Evolutionary conservation across 2,888 invertebrate genomes (phyloP), one percentile per base, ranked within the genome.

Genomic region (Dastarcus helophoroides): DNA sequence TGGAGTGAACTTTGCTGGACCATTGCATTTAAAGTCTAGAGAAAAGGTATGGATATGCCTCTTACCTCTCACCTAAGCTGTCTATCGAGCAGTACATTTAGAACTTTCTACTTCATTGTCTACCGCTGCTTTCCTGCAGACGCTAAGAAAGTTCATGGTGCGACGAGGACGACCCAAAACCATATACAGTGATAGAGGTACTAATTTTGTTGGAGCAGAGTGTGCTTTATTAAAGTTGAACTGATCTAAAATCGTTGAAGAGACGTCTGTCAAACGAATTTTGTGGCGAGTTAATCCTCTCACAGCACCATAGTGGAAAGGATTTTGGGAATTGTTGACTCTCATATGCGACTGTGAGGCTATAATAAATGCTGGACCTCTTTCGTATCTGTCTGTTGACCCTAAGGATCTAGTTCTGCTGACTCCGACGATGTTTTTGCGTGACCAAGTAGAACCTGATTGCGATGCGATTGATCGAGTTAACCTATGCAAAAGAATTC

Each of bases 111-210:
- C 32, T 0, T 42, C 48, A 4, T 34, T 58, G 7, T 44, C 46
- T 3, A 48, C 55, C 0, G 32, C 40, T 5, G 34, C 39, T 9
- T 57, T 59, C 33, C 11, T 59, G 4, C 36, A 38, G 14, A 40
- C 47, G 3, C 32, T 56, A 3, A 23, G 47, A 26, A 29, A 52
- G 15, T 60, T 60, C 30, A 39, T 53, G 11, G 42, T 44, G 2
- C 30, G 53, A 22, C 31, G 50, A 15, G 51, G 57, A 5, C 31
- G 48, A 14, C 50, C 53, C 1, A 33, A 24, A 6, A 39, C 46
- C 3, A 44, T 60, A 1, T 56, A 47, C 26, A 47, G 47, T 10
- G 62, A 64, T 30, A 61, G 60, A 34, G 56, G 54, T 0, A 48
- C 47, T 2, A 57, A 56, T 33, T 62, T 64, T 38, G 38, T 44